Percentiles rank a stretch among this genome's conserved stretches.
Evolutionary conservation across 1,140 invertebrate genomes (phyloP).

Genomic region (Rhynchophorus ferrugineus): DNA sequence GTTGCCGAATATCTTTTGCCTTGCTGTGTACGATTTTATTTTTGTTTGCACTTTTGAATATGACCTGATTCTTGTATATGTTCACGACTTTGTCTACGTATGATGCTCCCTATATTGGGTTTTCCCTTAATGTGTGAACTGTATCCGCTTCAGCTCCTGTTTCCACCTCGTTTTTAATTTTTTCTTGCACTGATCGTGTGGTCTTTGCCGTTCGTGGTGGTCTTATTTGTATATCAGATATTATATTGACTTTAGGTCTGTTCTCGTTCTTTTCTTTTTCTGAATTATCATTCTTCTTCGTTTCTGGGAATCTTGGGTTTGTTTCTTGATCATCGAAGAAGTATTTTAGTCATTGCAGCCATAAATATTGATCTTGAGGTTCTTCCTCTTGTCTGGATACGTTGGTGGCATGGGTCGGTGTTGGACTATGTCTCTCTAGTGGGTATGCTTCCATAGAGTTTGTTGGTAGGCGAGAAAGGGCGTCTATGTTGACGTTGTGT

Average conservation of each 20-base stretch:
- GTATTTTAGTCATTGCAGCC: conserved; percentile 2
- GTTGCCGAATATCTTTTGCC: conserved; percentile 1
- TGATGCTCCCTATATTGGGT: conserved; percentile 2
- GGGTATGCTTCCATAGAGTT: not conserved
- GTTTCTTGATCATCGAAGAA: too few relatives aligned
- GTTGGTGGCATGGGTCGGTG: not conserved
- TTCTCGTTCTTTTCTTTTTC: too few relatives aligned
- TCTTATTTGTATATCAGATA: conserved; percentile 7
- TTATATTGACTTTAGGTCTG: too few relatives aligned
- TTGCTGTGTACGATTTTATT: conserved; percentile 2
- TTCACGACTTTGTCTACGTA: conserved; percentile 3
- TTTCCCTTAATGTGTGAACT: conserved; percentile 3
- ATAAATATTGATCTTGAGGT: not conserved
- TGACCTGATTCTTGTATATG: conserved; percentile 7
- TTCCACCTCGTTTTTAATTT: not conserved
- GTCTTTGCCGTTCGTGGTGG: not conserved
- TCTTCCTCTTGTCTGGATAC: not conserved
- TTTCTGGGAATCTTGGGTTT: too few relatives aligned
- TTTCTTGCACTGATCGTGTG: not conserved
- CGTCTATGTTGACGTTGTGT: conserved; percentile 37
- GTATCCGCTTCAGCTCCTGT: not conserved
- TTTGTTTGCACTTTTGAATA: conserved; percentile 4
- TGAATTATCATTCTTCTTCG: too few relatives aligned
- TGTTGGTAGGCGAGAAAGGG: conserved; percentile 29
- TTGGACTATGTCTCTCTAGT: conserved; percentile 5